Base-by-base conservation (phyloP, 2,797 vertebrate genomes). In the Threskiornis aethiopicus region DNA sequence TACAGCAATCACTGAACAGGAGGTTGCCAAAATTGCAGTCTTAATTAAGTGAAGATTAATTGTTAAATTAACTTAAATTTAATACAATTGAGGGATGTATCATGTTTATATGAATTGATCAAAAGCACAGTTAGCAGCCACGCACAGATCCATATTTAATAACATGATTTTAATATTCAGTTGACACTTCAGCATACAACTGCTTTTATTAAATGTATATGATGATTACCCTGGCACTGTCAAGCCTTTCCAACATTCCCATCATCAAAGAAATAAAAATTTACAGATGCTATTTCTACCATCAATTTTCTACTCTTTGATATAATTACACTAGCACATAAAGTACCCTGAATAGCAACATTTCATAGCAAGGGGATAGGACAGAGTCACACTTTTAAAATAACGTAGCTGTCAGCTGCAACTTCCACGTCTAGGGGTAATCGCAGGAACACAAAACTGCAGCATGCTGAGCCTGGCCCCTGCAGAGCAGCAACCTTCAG, bases 41-140 rank as follows among this genome's bases (percentile, higher is more conserved):
- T 51, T 92, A 94, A 96, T 84, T 95, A 84, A 93, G 52, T 39
- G 54, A 76, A 93, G 89, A 89, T 79, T 96, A 87, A 96, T 84
- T 84, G 71, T 90, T 89, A 77, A 87, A 95, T 96, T 94, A 90
- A 86, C 46, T 84, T 88, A 84, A n/a, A 92, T 89, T 81, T 88
- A 87, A 90, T 71, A 89, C 31, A 89, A 64, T 58, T 73, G 77
- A 76, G 42, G 14, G 42, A 87, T 44, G 64, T 25, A 82, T 66
- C 77, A 46, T 73, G 58, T 93, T 95, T 82, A 61, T 58, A 91
- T 11, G 25, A 87, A 76, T 21, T 79, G 87, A 95, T 85, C 61
- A 58, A 92, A 93, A 90, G 79, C 44, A 77, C 35, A 91, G 47
- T 69, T 84, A 88, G 67, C 66, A 91, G 89, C 64, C 82, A 67